phyloP scores from a whole-genome alignment of 2,888 invertebrate genomes.

The Coleophora flavipennella region DNA sequence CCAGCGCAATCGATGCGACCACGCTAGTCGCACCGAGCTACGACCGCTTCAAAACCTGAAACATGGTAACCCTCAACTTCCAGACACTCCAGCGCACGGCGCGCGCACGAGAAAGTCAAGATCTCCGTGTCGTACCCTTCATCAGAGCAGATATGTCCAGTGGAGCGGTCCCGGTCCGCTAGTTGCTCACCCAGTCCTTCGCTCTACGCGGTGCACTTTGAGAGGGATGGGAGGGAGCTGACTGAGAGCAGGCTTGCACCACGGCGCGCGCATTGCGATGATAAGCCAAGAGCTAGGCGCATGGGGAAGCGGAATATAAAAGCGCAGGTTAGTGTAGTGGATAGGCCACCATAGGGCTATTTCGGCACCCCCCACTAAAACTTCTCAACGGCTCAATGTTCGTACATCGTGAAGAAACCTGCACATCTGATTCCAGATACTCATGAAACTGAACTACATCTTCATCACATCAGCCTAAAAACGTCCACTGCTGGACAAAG shows the following conservation, averaged over 20 bases:
- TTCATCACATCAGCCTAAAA: too few species aligned
- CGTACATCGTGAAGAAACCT: too few species aligned
- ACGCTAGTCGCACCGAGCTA: too few species aligned
- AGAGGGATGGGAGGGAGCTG: conserved; percentile 75
- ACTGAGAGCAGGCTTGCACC: conserved; percentile 76
- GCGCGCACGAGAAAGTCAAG: conserved; percentile 84
- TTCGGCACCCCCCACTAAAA: too few species aligned
- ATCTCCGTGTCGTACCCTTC: conserved; percentile 90
- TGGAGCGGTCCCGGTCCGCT: conserved; percentile 54
- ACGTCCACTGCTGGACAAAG: too few species aligned
- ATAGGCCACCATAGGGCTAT: too few species aligned
- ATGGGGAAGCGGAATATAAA: conserved; percentile 94
- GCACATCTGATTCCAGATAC: too few species aligned
- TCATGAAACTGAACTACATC: too few species aligned
- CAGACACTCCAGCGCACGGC: conserved; percentile 75
- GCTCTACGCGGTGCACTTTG: conserved; percentile 79
- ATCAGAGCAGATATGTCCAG: conserved; percentile 76
- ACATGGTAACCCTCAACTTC: conserved; percentile 14
- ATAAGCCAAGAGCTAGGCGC: conserved; percentile 70
- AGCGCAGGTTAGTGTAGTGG: conserved; percentile 84
- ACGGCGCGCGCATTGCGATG: conserved; percentile 52
- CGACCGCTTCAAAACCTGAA: too few species aligned
- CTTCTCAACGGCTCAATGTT: too few species aligned
- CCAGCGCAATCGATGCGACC: too few species aligned
- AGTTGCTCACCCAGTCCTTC: conserved; percentile 55